phyloP scores from a whole-genome alignment of 2,113 vertebrate genomes.

The Litocranius walleri region DNA sequence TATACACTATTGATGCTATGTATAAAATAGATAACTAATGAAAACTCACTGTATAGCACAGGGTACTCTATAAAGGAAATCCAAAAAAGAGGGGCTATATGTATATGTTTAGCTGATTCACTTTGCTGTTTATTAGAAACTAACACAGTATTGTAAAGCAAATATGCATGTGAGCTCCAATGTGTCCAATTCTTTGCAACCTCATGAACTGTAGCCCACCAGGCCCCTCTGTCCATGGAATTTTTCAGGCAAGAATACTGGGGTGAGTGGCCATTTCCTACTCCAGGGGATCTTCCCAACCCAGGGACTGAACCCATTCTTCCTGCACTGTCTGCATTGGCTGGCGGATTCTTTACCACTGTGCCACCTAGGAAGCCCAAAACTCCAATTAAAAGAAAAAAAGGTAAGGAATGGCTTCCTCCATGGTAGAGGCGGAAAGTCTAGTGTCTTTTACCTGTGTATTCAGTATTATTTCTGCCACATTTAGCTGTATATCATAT shows the following conservation, averaged over 20 bases:
- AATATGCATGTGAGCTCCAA: fast-evolving
- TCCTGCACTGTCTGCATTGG: neutral
- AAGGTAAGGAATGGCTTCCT: neutral
- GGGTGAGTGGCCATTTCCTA: neutral
- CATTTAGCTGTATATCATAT: neutral
- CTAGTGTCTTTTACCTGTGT: neutral
- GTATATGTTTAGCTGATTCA: neutral
- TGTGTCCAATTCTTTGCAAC: neutral
- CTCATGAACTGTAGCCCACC: neutral
- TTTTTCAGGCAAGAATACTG: neutral
- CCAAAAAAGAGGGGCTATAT: neutral
- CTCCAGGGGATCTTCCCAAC: neutral
- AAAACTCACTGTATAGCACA: neutral
- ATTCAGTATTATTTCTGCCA: neutral
- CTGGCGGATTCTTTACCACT: neutral
- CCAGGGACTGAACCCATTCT: neutral
- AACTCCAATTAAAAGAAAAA: neutral
- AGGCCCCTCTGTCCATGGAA: neutral
- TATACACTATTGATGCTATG: neutral
- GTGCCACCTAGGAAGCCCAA: neutral
- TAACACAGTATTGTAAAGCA: neutral
- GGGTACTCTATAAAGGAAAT: neutral
- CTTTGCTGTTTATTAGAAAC: neutral
- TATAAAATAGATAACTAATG: neutral
- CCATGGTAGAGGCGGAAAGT: neutral